Conservation (phyloP, 2,888 invertebrate species). For the Eupsilia transversa region DNA sequence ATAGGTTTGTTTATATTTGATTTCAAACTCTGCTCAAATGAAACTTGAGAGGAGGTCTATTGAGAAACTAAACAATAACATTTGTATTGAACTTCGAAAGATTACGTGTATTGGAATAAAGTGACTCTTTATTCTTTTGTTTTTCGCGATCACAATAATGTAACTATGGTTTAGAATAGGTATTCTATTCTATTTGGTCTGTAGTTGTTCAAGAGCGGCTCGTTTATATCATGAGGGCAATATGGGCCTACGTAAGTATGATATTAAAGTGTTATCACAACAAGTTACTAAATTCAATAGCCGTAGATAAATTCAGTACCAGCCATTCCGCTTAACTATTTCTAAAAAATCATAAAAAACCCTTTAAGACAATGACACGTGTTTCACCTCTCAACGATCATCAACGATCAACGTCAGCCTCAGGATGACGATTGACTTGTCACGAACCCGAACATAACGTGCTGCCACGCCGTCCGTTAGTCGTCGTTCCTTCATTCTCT, state of each 20-base stretch:
- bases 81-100: conserved; percentile 28
- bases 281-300: neutral
- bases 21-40: conserved; percentile 32
- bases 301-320: no score
- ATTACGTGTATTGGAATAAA: conserved; percentile 37
- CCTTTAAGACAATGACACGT: no score
- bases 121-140: conserved; percentile 27
- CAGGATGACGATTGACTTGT: no score
- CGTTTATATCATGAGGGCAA: neutral
- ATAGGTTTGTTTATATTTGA: conserved; percentile 37
- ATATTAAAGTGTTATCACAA: neutral
- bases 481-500: no score
- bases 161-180: neutral
- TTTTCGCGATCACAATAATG: neutral
- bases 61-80: conserved; percentile 42
- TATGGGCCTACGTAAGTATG: neutral
- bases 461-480: no score
- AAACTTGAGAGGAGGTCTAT: conserved; percentile 32
- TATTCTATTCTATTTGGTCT: no score
- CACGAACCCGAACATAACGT: no score
- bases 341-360: no score
- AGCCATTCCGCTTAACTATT: no score
- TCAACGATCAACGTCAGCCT: no score
- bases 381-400: no score
- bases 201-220: neutral